Evolutionary conservation across 2,113 vertebrate genomes (phyloP).

Genomic region (Hyaena hyaena): DNA sequence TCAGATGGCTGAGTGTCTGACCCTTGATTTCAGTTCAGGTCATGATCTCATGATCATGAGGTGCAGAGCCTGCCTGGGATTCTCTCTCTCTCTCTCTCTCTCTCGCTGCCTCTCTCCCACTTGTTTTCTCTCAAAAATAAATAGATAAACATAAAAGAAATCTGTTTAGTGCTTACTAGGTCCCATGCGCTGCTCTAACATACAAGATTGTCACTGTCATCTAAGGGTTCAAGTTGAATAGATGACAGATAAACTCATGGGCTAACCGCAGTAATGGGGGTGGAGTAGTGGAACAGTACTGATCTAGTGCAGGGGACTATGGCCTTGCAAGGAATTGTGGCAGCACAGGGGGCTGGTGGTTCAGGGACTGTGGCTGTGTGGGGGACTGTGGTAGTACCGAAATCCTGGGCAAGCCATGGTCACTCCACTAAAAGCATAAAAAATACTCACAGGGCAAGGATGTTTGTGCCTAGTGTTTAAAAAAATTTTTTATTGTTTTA

Average conservation of each 20-base stretch:
- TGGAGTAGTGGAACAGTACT: background rate
- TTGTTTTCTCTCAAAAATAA: too few relatives aligned
- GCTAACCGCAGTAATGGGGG: background rate
- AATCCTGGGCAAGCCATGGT: background rate
- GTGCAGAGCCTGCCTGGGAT: too few relatives aligned
- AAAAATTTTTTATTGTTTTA: too few relatives aligned
- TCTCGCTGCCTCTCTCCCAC: too few relatives aligned
- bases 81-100: too few relatives aligned
- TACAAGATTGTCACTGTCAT: background rate
- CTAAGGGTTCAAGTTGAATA: background rate
- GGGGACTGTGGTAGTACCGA: background rate
- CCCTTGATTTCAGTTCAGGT: too few relatives aligned
- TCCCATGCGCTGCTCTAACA: background rate
- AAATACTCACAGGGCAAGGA: background rate
- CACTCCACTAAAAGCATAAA: background rate
- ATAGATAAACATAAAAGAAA: background rate
- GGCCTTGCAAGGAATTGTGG: too few relatives aligned
- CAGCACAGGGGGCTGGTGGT: background rate
- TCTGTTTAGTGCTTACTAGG: background rate
- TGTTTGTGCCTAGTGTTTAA: too few relatives aligned
- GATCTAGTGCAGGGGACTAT: too few relatives aligned
- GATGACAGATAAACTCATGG: background rate
- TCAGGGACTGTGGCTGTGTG: too few relatives aligned
- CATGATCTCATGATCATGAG: too few relatives aligned
- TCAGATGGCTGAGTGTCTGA: too few relatives aligned